A percentile compares a stretch with the other conserved stretches of the same genome.
Conservation (phyloP, 2,888 invertebrate genomes). For the Eupithecia centaureata region DNA sequence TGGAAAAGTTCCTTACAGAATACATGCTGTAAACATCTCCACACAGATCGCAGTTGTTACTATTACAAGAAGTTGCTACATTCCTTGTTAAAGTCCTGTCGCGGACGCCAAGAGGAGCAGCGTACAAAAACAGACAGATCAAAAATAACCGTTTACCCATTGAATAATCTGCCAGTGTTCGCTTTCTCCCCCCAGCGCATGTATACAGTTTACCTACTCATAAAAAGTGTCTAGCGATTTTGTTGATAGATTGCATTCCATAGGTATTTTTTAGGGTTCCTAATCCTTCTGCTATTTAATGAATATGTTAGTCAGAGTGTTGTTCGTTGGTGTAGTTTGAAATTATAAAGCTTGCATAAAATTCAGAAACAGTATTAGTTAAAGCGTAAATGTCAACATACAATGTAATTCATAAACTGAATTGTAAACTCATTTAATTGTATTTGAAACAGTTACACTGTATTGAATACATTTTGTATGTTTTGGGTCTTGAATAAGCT, state of each 20-base stretch:
- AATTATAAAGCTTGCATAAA: no score
- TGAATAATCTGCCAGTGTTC: not conserved
- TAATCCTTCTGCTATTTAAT: not conserved
- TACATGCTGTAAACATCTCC: constrained; percentile 63
- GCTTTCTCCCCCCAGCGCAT: not conserved
- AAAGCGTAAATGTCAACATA: no score
- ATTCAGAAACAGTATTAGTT: no score
- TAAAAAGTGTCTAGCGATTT: no score
- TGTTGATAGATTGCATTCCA: not conserved
- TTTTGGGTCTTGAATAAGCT: no score
- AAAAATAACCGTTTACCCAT: not conserved
- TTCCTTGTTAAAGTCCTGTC: not conserved
- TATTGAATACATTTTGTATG: no score
- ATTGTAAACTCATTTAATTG: no score
- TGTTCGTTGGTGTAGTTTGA: not conserved
- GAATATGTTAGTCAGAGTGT: not conserved
- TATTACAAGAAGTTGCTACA: not conserved
- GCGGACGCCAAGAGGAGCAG: not conserved
- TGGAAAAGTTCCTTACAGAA: constrained; percentile 90
- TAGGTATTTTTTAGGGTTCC: not conserved
- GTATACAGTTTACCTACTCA: no score
- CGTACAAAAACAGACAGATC: not conserved
- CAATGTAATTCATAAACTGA: no score
- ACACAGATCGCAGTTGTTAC: not conserved
- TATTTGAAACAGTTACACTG: no score